Base-by-base conservation (phyloP, 1,140 invertebrate species). In the Drosophila novamexicana region DNA sequence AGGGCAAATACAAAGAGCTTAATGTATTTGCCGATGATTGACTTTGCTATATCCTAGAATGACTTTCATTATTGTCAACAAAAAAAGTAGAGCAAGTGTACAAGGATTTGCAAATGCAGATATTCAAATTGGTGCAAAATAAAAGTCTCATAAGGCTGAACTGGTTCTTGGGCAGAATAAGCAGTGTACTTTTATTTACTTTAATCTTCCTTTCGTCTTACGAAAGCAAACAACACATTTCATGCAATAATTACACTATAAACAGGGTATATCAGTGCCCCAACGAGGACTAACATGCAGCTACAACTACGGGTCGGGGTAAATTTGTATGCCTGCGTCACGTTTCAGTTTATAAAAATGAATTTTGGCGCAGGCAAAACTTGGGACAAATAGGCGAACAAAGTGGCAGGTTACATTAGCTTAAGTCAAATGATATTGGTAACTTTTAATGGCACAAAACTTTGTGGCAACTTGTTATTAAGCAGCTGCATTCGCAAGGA, bases 391-490 rank as follows among this genome's bases (percentile, higher is more conserved):
- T 9, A 59, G 16, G 5, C n/a, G 16, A 36, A 22, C 37, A 57
- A 40, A 52, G 32, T 49, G 58, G 14, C 34, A 65, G 58, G 18
- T 45, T 10, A 18, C 44, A 63, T 75, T 75, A 71, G 36, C 45
- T 47, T 64, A 49, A 75, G 44, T 52, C 53, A 53, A 75, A 70
- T 45, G 53, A 71, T 58, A 63, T 50, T 1, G 61, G 29, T 8
- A 47, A 63, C 52, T 71, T 71, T 64, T 64, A 71, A 64, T 57
- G 29, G n/a, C 6, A 10, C 14, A 18, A 16, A 62, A 50, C 45
- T 62, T 62, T 62, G 42, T 4, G 22, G 1, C 22, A 22, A 22
- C 22, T 22, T 2, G 22, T 40, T 37, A 1, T 16, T 22, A 1
- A 53, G 53, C 39, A 56, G 50, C 64, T 67, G 53, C 64, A 67